phyloP scores from a whole-genome alignment of 2,113 vertebrate species.

The Suncus etruscus region DNA sequence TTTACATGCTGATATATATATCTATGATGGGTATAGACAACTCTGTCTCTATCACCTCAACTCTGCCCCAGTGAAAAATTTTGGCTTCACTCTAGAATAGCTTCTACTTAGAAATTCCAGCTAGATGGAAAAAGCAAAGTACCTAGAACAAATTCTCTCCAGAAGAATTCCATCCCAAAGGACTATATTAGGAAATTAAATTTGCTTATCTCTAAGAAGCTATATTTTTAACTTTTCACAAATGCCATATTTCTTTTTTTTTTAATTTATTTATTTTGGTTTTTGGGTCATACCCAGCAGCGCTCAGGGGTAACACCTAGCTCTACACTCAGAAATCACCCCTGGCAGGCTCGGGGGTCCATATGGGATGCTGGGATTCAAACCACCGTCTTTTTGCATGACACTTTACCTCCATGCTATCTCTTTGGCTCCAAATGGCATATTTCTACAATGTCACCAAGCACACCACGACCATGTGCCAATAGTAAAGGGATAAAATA shows the following conservation, averaged over 20 bases:
- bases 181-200: not conserved
- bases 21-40: not conserved
- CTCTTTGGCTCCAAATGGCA: not conserved
- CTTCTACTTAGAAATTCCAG: too few species aligned
- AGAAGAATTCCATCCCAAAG: not conserved
- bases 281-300: too few species aligned
- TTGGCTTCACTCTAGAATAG: not conserved
- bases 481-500: not conserved
- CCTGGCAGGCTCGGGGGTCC: too few species aligned
- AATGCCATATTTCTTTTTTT: not conserved
- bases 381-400: too few species aligned
- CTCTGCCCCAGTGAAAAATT: not conserved
- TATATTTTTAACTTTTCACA: not conserved
- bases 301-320: too few species aligned
- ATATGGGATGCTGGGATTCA: too few species aligned
- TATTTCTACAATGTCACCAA: not conserved
- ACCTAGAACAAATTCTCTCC: not conserved
- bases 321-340: too few species aligned
- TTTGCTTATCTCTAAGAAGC: too few species aligned
- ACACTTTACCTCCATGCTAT: too few species aligned
- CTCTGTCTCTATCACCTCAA: not conserved
- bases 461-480: too few species aligned
- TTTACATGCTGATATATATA: not conserved
- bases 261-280: too few species aligned
- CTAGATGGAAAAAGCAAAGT: not conserved